These are phyloP conservation scores for Leptinotarsa lineolata DNA, from an alignment of 1,140 invertebrate genomes.

Conservation along the genomic window DNA sequence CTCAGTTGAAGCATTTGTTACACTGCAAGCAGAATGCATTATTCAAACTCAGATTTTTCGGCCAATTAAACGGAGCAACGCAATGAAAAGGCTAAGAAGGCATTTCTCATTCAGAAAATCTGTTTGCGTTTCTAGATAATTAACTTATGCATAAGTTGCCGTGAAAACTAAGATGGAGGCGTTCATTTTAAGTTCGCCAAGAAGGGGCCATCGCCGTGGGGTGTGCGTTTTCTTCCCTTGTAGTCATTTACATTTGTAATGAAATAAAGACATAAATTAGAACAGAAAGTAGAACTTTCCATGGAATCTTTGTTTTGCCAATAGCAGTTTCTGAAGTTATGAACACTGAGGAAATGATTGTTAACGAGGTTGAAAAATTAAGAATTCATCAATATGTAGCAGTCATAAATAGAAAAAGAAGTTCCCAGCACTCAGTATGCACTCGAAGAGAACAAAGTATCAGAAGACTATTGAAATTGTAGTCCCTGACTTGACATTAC, in stretches of 20 bases:
- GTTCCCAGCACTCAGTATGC: no score
- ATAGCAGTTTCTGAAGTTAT: no score
- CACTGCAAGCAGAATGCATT: background rate
- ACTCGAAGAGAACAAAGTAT: no score
- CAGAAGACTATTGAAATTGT: no score
- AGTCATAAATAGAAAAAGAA: no score
- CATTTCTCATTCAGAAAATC: constrained; percentile 39
- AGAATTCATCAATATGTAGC: no score
- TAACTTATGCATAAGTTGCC: constrained; percentile 38
- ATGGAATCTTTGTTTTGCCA: no score
- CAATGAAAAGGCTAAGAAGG: constrained; percentile 21
- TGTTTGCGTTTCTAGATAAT: constrained; percentile 39
- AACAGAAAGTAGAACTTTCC: background rate
- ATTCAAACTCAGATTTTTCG: constrained; percentile 18
- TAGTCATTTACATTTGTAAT: constrained; percentile 25
- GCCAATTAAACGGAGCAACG: constrained; percentile 22
- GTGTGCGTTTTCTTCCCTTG: background rate
- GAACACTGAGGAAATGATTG: no score
- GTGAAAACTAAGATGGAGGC: constrained; percentile 28
- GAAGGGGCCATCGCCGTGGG: background rate
- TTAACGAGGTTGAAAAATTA: no score
- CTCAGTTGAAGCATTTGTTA: background rate
- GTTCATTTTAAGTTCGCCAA: constrained; percentile 29
- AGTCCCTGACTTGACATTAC: no score
- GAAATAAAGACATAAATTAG: constrained; percentile 20